phyloP scores from a whole-genome alignment of 2,888 invertebrate species.

The Malachius bipustulatus region DNA sequence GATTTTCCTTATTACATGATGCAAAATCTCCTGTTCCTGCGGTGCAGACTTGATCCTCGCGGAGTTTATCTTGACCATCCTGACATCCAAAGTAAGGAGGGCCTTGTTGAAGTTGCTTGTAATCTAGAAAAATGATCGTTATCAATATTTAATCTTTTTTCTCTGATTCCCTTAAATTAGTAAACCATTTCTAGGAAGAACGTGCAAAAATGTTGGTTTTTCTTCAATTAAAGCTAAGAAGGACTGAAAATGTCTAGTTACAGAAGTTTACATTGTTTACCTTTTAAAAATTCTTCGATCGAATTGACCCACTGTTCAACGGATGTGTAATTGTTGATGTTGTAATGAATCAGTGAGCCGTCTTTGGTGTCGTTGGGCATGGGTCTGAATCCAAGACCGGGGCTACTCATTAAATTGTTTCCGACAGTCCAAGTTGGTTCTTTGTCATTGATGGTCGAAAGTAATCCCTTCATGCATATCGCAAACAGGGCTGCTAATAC shows the following conservation, averaged over 20 bases:
- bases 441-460: constrained; percentile 53
- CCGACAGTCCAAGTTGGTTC: constrained; percentile 65
- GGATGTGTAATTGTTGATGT: constrained; percentile 40
- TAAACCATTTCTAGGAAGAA: background rate
- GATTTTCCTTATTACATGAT: constrained; percentile 39
- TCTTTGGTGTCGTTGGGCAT: constrained; percentile 41
- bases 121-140: no score
- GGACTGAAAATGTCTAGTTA: background rate
- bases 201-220: background rate
- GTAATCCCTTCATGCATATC: constrained; percentile 73
- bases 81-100: background rate
- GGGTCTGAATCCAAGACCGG: constrained; percentile 56
- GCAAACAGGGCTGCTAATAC: constrained; percentile 73
- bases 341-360: constrained; percentile 50
- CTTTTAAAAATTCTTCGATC: constrained; percentile 44
- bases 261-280: constrained; percentile 40
- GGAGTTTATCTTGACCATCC: constrained; percentile 22
- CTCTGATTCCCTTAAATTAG: no score
- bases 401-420: constrained; percentile 60
- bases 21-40: constrained; percentile 39
- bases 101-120: no score
- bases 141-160: no score
- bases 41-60: constrained; percentile 42
- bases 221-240: background rate
- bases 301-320: constrained; percentile 43